A percentile compares a stretch with the other conserved stretches of the same genome.
These are phyloP conservation scores for Herpetotheres cachinnans DNA, from an alignment of 2,113 vertebrate genomes.

Conservation along the genomic window DNA sequence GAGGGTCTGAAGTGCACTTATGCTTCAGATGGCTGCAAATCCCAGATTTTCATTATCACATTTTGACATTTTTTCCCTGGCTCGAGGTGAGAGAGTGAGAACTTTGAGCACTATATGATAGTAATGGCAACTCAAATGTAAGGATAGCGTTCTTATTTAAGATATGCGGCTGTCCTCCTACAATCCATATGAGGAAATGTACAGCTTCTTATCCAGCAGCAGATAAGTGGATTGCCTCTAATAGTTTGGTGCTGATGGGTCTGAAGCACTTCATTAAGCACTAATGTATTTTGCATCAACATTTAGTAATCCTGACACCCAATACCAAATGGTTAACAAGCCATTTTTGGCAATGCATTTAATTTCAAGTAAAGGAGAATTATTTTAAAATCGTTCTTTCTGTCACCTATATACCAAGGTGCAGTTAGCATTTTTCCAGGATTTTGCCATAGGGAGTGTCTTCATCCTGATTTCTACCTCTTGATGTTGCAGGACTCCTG, in stretches of 20 bases:
- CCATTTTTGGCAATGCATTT: not conserved
- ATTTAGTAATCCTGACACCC: not conserved
- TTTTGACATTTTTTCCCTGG: slow-evolving; percentile 1
- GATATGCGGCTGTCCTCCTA: not conserved
- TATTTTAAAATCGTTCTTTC: not conserved
- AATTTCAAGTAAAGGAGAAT: not conserved
- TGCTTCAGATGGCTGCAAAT: slow-evolving; percentile 2
- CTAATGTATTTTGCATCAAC: slow-evolving; percentile 12
- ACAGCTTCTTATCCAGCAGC: slow-evolving; percentile 4
- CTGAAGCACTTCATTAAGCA: slow-evolving; percentile 37
- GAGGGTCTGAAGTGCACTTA: slow-evolving; percentile 23
- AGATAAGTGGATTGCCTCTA: slow-evolving; percentile 21
- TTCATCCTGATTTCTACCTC: not conserved
- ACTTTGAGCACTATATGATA: not conserved
- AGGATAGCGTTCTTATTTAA: not conserved
- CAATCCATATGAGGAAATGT: not conserved
- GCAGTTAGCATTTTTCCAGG: not conserved
- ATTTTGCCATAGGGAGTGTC: not conserved
- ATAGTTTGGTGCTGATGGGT: slow-evolving; percentile 17
- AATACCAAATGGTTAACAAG: slow-evolving; percentile 5
- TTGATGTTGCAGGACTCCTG: not conserved
- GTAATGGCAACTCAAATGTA: not conserved
- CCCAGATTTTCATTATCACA: slow-evolving; percentile 1
- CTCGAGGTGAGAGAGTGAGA: slow-evolving; percentile 24
- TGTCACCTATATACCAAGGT: not conserved